Percentiles rank a stretch among this genome's conserved stretches.
Conservation (phyloP, 2,888 invertebrate genomes). For the Meta bourneti region DNA sequence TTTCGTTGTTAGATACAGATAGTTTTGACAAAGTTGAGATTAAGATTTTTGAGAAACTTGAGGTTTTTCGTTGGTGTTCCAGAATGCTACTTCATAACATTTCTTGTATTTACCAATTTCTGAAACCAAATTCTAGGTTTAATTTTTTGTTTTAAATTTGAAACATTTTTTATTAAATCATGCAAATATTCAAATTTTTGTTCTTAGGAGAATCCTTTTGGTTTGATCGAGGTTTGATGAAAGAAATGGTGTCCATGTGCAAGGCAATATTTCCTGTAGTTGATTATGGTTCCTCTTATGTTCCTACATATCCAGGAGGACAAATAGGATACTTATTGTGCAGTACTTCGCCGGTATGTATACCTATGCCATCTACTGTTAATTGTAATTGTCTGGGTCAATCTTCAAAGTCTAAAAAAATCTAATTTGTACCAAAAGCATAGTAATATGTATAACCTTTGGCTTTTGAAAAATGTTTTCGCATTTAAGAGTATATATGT, state of each 20-base stretch:
- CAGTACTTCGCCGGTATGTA: slow-evolving; percentile 85
- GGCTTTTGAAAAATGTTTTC: too few relatives aligned
- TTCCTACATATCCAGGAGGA: slow-evolving; percentile 98
- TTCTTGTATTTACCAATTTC: too few relatives aligned
- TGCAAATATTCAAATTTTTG: slow-evolving; percentile 9
- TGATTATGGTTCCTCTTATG: slow-evolving; percentile 89
- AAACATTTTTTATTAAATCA: not conserved
- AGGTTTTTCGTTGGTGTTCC: too few relatives aligned
- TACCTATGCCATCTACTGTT: slow-evolving; percentile 18
- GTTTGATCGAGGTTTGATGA: slow-evolving; percentile 88
- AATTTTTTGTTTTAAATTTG: too few relatives aligned
- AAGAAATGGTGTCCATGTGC: slow-evolving; percentile 88
- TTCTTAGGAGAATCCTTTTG: slow-evolving; percentile 86
- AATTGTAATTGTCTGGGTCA: too few relatives aligned
- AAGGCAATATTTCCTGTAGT: slow-evolving; percentile 89
- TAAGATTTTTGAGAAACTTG: too few relatives aligned
- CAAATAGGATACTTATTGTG: slow-evolving; percentile 97
- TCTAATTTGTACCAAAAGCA: not conserved
- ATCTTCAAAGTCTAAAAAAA: slow-evolving; percentile 7
- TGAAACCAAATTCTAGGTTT: too few relatives aligned
- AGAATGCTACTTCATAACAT: too few relatives aligned
- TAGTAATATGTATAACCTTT: too few relatives aligned
- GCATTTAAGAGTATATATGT: too few relatives aligned
- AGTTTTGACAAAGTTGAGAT: too few relatives aligned
- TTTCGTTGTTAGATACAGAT: too few relatives aligned